Base-by-base conservation (phyloP, 2,797 vertebrate species). In the Argyrosomus regius region DNA sequence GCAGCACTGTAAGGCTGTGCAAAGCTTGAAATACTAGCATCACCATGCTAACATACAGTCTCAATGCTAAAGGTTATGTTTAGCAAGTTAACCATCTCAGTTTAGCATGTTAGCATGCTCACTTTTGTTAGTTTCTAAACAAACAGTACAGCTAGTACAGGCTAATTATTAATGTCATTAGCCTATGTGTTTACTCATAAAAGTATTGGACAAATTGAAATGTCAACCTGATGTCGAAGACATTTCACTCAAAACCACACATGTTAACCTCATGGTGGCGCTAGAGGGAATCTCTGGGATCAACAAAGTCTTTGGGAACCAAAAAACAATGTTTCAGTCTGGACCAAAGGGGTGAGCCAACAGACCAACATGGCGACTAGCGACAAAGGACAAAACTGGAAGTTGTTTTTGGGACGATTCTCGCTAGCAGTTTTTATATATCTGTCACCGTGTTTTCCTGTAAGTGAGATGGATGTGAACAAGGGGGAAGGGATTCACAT, bases 401-500 rank as follows among this genome's bases (percentile, higher is more conserved):
- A 60, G 12, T 46, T 83, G 69, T 68, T 77, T 66, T 45, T 39
- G 6, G 28, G 57, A 77, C n/a, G 57, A 76, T 64, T 22, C 54
- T 53, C 45, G 20, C 22, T 39, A 64, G 75, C 87, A 87, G 82
- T 75, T 87, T 35, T 81, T 61, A 70, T 56, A 70, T 56, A 68
- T 54, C 66, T 60, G 16, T 72, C 71, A 43, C 86, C 76, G 63
- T 77, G 72, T 87, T 89, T 85, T 86, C 76, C 49, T 79, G 72
- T 72, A 76, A 81, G 75, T 56, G 80, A 86, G 78, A 84, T 75
- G 78, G 67, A 90, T 78, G 86, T 81, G 82, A 89, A 89, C 78
- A 72, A 81, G 68, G 70, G 89, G 86, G 84, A 69, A 79, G 87
- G 87, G 88, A 89, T 61, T 80, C 83, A 79, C 77, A 83, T 82